Percentiles rank a stretch among this genome's conserved stretches.
These are phyloP conservation scores for Ganaspis sp. DNA, from an alignment of 1,140 invertebrate genomes.

Conservation along the genomic window DNA sequence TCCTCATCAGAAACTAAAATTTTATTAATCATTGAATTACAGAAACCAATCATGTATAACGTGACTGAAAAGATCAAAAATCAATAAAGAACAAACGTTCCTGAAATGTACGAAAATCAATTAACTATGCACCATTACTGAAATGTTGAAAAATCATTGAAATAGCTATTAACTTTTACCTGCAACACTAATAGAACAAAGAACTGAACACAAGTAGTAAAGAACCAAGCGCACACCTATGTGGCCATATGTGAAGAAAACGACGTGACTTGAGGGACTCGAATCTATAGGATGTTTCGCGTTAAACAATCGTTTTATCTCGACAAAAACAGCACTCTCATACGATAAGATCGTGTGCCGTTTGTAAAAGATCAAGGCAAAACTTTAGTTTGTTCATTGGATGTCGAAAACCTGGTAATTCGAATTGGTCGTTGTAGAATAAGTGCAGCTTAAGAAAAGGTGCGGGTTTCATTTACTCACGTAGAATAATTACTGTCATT, in stretches of 20 bases:
- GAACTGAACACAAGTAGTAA: neutral
- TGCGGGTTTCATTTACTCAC: neutral
- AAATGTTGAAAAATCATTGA: too few relatives aligned
- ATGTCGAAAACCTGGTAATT: slow-evolving; percentile 3
- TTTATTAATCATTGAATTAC: too few relatives aligned
- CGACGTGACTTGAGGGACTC: neutral
- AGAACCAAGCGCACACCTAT: neutral
- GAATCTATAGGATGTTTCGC: slow-evolving; percentile 19
- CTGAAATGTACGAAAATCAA: too few relatives aligned
- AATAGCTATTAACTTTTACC: too few relatives aligned
- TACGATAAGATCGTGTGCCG: slow-evolving; percentile 14
- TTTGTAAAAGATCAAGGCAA: slow-evolving; percentile 26
- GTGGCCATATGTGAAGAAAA: neutral
- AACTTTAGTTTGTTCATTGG: slow-evolving; percentile 20
- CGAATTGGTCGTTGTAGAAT: neutral
- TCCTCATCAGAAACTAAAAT: too few relatives aligned
- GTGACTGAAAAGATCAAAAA: too few relatives aligned
- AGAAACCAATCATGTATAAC: too few relatives aligned
- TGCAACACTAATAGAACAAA: neutral
- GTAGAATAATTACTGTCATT: slow-evolving; percentile 22
- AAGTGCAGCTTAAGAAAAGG: slow-evolving; percentile 12
- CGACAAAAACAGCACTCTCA: slow-evolving; percentile 17
- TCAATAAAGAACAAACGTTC: too few relatives aligned
- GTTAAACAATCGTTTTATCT: slow-evolving; percentile 29
- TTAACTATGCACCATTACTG: too few relatives aligned